Evolutionary conservation across 92 coral and sea anemone species (phyloP), one percentile per base, ranked within the genome.

Genomic region (Epizoanthus illoricatus): DNA sequence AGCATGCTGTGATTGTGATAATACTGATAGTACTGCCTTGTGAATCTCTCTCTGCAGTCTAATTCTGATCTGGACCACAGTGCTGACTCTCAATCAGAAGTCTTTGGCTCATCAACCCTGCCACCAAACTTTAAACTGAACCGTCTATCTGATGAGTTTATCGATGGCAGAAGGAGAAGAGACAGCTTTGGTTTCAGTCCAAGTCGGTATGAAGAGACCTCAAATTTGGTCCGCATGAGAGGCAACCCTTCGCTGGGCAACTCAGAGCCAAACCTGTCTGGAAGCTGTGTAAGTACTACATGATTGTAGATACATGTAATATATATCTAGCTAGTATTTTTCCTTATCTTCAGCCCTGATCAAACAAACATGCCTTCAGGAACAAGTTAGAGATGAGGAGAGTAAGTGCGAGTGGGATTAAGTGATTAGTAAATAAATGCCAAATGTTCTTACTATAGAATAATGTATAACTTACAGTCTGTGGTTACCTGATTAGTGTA

Each of bases 211-310:
- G 98, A 95, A 21, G 98, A 95, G 81, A 86, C 94, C 24, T 91
- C 98, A 1, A 95, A 95, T 73, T 81, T 95, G 65, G 86, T 95
- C 13, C 97, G 97, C 81, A 95, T 93, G 98, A 92, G 98, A 73
- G 90, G 93, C 42, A 88, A 92, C 86, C 94, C 95, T 10, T 89
- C 97, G 0, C 87, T 95, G 17, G 98, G 98, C 4, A 95, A 91
- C 79, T 95, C 98, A 5, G 98, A 95, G 75, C 98, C 98, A 3
- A 95, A 93, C 76, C 92, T 95, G 56, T 84, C 92, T 57, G 97
- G 97, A 58, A 88, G 97, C 85, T 95, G 95, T 90, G 98, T 95
- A 86, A 92, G 98, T 92, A 63, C 36, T 92, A 63, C 36, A 19
- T 42, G 36, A 12, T 43, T 43, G 10, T 43, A 43, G 10, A 45